Base-by-base conservation (phyloP, 2,888 invertebrate species). In the Lepetodrilus schrolli region DNA sequence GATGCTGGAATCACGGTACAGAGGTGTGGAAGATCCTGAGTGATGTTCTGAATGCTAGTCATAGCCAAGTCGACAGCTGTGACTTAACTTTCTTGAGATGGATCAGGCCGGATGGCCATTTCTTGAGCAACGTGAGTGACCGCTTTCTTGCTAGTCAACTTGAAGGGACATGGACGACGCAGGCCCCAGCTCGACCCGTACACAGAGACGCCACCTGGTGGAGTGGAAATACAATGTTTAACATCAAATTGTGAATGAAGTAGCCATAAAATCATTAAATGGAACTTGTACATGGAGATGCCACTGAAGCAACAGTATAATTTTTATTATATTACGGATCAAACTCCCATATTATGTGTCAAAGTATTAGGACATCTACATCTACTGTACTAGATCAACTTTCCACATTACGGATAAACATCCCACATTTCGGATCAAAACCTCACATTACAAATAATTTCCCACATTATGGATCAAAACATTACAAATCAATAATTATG, bases 111-210 rank as follows among this genome's bases (percentile, higher is more conserved):
- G 84, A 84, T 69, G 86, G 86, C 86, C 86, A 86, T 80, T 85
- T 86, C 74, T 82, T 83, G 72, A 86, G 78, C 37, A 84, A 80
- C 30, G 86, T 79, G 50, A 86, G 82, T 73, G 86, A 85, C 81
- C 85, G 83, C 78, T 84, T 84, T 38, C 83, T 82, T 77, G 78
- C 82, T 84, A 86, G 87, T 87, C 87, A 87, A 84, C 86, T 88
- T 79, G 83, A 85, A 13, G 84, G 85, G 21, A 90, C 85, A 75
- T 90, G 90, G 2, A 96, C 95, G 13, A 96, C 94, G 86, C 96
- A 96, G 66, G 96, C 95, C 77, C 96, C 97, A 30, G 97, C 97
- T 78, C 97, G 93, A 17, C 96, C 96, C 36, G 94, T 94, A 86
- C 94, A 94, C 78, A 97, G 92, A 34, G 95, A 93, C 10, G 95